Evolutionary conservation across 2,888 invertebrate genomes (phyloP), one percentile per base, ranked within the genome.

Genomic region (Morinoia aosen): DNA sequence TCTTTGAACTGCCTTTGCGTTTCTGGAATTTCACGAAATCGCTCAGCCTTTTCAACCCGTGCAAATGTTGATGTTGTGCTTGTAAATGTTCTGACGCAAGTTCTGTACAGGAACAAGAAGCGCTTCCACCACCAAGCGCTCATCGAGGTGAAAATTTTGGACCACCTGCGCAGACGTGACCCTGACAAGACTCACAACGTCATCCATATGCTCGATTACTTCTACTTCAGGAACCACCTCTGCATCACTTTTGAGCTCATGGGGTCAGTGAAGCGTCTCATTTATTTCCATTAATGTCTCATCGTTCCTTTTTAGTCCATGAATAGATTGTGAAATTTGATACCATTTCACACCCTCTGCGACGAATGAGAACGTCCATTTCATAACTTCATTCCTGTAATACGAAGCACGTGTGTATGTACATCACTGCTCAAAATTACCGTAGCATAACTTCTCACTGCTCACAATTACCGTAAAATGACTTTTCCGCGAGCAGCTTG

Each of bases 171-270:
- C 97, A 98, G 98, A 97, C 98, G 98, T 97, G 99, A 99, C 97
- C 98, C 98, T 97, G 99, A 99, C 97, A 97, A 97, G 96, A 98
- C 98, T 97, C 98, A 99, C 98, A 99, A 99, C 97, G 98, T 99
- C 97, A 99, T 99, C 97, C 99, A 99, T 97, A 99, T 99, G 99
- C 98, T 99, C 97, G 99, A 99, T 97, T 99, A 99, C 97, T 99
- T 99, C 97, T 99, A 99, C 98, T 99, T 99, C 98, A 98, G 99
- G 97, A 99, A 99, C 97, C 99, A 99, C 98, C 98, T 99, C 97
- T 99, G 99, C 97, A 99, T 99, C 97, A 99, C 99, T 97, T 99
- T 99, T 97, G 99, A 99, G 98, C 98, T 99, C 96, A 98, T 99
- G 98, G 99, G 99, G 99, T 99, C 97, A 98, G 98, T 97, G 19